These are phyloP conservation scores for Tonatia bakeri DNA, from an alignment of 2,113 vertebrate genomes.

Conservation along the genomic window DNA sequence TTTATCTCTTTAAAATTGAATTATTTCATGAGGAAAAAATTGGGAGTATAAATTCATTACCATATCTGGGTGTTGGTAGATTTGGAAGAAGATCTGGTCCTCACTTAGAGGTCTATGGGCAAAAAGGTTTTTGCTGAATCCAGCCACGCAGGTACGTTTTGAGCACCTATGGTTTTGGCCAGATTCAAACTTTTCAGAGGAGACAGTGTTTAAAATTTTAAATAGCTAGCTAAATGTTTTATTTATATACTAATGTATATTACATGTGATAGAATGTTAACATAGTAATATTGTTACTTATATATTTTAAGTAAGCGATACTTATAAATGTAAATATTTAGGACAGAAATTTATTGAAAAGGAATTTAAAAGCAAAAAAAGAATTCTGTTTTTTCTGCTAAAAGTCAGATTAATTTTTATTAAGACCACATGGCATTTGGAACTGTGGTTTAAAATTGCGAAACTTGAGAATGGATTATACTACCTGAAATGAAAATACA, in stretches of 20 bases:
- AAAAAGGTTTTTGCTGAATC: not conserved
- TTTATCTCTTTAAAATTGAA: not conserved
- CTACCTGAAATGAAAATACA: conserved; percentile 40
- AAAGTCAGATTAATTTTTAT: conserved; percentile 59
- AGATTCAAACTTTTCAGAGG: not conserved
- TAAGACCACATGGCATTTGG: conserved; percentile 61
- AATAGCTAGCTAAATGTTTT: not conserved
- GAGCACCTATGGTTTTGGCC: not conserved
- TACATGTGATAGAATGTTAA: not conserved
- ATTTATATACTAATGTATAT: not conserved
- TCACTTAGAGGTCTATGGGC: not conserved
- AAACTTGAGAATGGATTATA: conserved; percentile 48
- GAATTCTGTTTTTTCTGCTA: conserved; percentile 6
- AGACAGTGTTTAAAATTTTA: not conserved
- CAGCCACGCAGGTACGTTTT: not conserved
- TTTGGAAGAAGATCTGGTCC: not conserved
- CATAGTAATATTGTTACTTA: not conserved
- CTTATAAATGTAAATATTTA: conserved; percentile 2
- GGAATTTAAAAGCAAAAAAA: conserved; percentile 30
- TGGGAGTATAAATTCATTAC: not conserved
- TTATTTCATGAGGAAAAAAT: not conserved
- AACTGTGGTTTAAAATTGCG: conserved; percentile 21
- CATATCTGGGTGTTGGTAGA: not conserved
- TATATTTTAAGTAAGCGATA: not conserved
- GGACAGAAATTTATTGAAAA: conserved; percentile 10